Base-by-base conservation (phyloP, 2,888 invertebrate genomes). In the Agrochola lychnidis region DNA sequence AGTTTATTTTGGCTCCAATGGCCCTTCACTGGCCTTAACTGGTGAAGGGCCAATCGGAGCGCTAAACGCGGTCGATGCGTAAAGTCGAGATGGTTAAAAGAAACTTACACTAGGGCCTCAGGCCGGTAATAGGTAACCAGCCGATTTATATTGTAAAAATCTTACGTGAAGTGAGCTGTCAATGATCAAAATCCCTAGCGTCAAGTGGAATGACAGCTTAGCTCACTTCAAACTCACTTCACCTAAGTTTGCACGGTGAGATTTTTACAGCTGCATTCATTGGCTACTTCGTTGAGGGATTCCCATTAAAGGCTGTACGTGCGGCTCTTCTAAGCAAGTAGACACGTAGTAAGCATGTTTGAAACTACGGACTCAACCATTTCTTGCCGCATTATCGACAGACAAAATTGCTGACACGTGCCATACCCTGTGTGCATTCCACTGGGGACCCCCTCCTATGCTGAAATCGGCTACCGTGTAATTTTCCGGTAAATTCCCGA, bases 351-450 rank as follows among this genome's bases (percentile, higher is more conserved):
- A 48, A 73, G 16, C 22, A 19, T 9, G 36, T 25, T 57, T 19
- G 4, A 16, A 45, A 73, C 4, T 6, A 10, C 36, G 22, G 25
- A 61, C 7, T 73, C 16, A 42, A 61, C 30, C 30, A 51, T 61
- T 30, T n/a, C 3, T 7, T 14, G 19, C 7, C 42, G 5, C 30
- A 62, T 74, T 16, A 30, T 53, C n/a, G 36, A 22, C 16, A 12
- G 2, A 19, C 14, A 25, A 75, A 61, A 74, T 51, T 40, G 42
- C 30, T 7, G 42, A 42, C 75, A 75, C 62, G 76, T 75, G 45
- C 6, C 56, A 4, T 22, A 19, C 4, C 30, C 5, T 30, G 48
- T 22, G 22, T 57, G 48, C 40, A 48, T 40, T 57, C 16, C 63
- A 48, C 48, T 16, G 25, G 53, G 45, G 14, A 53, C 2, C 1